Evolutionary conservation across 2,113 vertebrate species (phyloP), one percentile per base, ranked within the genome.

Genomic region (Actenoides lindsayi): DNA sequence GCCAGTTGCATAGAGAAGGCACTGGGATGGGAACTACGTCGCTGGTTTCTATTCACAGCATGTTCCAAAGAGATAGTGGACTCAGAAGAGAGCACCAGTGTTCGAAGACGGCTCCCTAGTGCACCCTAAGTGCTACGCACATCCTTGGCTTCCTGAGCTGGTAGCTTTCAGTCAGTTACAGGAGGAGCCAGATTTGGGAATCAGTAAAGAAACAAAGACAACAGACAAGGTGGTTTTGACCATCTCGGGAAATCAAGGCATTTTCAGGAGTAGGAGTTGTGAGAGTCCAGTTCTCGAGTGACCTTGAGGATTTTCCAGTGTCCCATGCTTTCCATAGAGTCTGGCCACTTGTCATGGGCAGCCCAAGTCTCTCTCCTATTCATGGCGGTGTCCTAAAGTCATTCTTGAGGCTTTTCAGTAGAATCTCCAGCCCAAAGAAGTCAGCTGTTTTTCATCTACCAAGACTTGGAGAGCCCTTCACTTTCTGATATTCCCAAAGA

Each of bases 1-100:
- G 95, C 92, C 91, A 95, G 57, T 76, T 0, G 0, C 46, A 41
- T 12, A 82, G 77, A 71, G 76, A 16, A 92, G 65, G 69, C 62
- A n/a, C 69, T 0, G 0, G 74, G 62, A 33, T 46, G 42, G 65
- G 60, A 89, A 54, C 65, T 65, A 2, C 2, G 0, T 48, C 83
- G 24, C 74, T 62, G 57, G 25, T 95, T 53, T 16, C 50, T 57
- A 67, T 64, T 87, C 80, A 13, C 62, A 69, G 83, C 91, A 65
- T 1, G 1, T 83, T 73, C 46, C 92, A 93, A 51, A 93, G 76
- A 53, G 83, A 54, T 39, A n/a, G 16, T 1, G 0, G 44, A 35
- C 71, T 78, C 39, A 1, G 46, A 76, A 65, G 65, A 37, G 27
- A 81, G 60, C 75, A 13, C 25, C 42, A 10, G 44, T 37, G 65